Conservation (phyloP, 2,888 invertebrate genomes). For the Epinotia bilunana region DNA sequence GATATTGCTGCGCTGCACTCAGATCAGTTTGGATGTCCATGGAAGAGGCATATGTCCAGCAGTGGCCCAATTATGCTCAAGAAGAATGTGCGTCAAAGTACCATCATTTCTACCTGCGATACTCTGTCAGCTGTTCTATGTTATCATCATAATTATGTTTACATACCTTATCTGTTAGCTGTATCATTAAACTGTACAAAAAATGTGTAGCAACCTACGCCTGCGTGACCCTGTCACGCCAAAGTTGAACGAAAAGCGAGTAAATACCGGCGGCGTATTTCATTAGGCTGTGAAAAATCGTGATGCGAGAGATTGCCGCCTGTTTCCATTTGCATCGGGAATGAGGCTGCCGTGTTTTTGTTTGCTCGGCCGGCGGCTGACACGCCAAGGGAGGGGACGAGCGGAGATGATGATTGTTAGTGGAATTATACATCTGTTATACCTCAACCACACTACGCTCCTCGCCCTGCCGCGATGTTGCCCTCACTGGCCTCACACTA, state of each 20-base stretch:
- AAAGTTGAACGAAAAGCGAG: not conserved
- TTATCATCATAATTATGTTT: too few species aligned
- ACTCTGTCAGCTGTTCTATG: too few species aligned
- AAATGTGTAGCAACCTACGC: not conserved
- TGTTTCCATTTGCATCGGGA: constrained; percentile 43
- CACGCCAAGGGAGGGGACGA: not conserved
- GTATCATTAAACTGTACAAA: constrained; percentile 1
- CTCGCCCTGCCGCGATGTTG: not conserved
- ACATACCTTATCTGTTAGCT: not conserved
- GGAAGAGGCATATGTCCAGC: too few species aligned
- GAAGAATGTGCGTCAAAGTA: too few species aligned
- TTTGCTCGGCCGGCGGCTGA: constrained; percentile 35
- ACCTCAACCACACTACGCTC: too few species aligned
- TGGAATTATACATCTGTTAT: too few species aligned
- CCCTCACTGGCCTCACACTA: not conserved
- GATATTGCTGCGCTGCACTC: too few species aligned
- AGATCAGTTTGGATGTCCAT: too few species aligned
- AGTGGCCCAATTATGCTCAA: too few species aligned
- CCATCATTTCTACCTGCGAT: too few species aligned
- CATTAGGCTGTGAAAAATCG: constrained; percentile 28
- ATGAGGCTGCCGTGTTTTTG: constrained; percentile 43
- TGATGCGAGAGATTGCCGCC: constrained; percentile 35
- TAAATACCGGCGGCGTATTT: constrained; percentile 29
- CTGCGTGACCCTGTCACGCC: not conserved
- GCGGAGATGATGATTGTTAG: constrained; percentile 11